Base-by-base conservation (phyloP, 1,140 invertebrate species). In the Monomorium pharaonis region DNA sequence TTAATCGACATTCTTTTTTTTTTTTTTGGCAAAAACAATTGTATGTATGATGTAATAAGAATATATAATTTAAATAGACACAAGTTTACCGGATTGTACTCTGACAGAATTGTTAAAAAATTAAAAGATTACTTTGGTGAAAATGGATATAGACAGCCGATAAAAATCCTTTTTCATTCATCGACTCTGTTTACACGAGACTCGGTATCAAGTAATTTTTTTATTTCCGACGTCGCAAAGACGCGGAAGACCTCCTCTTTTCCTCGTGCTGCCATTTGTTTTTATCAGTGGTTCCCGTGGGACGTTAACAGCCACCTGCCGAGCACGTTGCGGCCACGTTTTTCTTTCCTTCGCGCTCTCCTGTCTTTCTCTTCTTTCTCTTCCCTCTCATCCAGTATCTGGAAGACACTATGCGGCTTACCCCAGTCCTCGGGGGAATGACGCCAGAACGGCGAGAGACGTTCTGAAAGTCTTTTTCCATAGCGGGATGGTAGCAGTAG, bases 121-220 rank as follows among this genome's bases (percentile, higher is more conserved):
- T 78, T 78, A 54, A 63, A 47, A 63, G 9, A 7, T 30, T 10
- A 10, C 18, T 42, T 49, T 18, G 24, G 6, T 6, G 16, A 51
- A 69, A 54, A 37, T 10, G 16, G n/a, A 24, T 18, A 24, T 18
- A 10, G 24, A 21, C 18, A 30, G 1, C 18, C 18, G 51, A 42
- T 27, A 42, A 16, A n/a, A 37, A 16, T 91, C 85, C 87, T 91
- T 89, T 85, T 85, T 90, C 92, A 94, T 94, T 94, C 93, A 94
- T 94, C 89, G 92, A 89, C 85, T 93, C 91, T 94, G 92, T 94
- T 94, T 94, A 93, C 94, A 94, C 88, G 91, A 58, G 65, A 85
- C 85, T 90, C 70, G 90, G 88, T 91, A 78, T 87, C 91, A 87
- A 91, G 94, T 95, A 94, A 95, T 95, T 95, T 94, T 92, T 95